Conservation (phyloP, 2,888 invertebrate species). For the Thymelicus acteon region DNA sequence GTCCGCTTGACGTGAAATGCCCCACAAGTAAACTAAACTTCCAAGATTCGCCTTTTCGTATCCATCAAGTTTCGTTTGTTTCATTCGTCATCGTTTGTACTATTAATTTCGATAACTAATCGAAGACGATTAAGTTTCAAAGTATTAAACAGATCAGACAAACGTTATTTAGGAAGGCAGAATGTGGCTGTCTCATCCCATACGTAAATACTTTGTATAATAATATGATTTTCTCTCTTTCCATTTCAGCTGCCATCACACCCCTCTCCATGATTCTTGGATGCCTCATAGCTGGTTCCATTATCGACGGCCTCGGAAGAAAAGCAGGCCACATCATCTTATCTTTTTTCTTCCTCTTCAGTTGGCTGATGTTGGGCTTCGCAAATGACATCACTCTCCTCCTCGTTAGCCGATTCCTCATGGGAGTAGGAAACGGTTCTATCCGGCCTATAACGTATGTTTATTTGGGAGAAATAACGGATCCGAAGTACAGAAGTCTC, state of each 20-base stretch:
- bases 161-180: too few species aligned
- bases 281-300: constrained; percentile 54
- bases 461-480: constrained; percentile 60
- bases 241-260: constrained; percentile 56
- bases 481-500: constrained; percentile 58
- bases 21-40: too few species aligned
- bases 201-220: too few species aligned
- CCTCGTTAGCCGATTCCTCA: constrained; percentile 56
- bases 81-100: too few species aligned
- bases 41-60: too few species aligned
- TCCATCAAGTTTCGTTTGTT: too few species aligned
- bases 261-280: constrained; percentile 59
- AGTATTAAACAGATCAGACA: too few species aligned
- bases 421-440: constrained; percentile 56
- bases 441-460: constrained; percentile 55
- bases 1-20: too few species aligned
- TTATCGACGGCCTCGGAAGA: constrained; percentile 60
- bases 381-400: constrained; percentile 49
- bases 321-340: constrained; percentile 54
- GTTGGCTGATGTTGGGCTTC: constrained; percentile 57
- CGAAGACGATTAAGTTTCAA: too few species aligned
- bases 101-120: too few species aligned
- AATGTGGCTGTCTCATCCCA: too few species aligned
- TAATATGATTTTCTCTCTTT: constrained; percentile 29
- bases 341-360: constrained; percentile 52